A percentile compares a stretch with the other conserved stretches of the same genome.
Conservation (phyloP, 2,888 invertebrate genomes). For the Heteromurus nitidus region DNA sequence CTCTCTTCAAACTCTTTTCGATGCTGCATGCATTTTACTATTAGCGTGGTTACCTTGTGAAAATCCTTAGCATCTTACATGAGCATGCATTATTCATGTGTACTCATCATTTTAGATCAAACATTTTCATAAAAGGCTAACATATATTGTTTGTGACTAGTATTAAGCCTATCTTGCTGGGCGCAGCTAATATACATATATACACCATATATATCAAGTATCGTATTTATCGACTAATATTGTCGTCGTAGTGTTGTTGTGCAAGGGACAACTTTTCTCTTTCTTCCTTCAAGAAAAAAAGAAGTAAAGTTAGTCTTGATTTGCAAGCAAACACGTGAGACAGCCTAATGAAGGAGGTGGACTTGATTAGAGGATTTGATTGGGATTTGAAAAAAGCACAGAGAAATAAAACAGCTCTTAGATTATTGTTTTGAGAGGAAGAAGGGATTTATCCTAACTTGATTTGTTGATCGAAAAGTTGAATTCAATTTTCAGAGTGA, state of each 20-base stretch:
- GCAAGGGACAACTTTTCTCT: slow-evolving; percentile 5
- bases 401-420: neutral
- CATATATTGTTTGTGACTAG: slow-evolving; percentile 12
- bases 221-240: too few species aligned
- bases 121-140: slow-evolving; percentile 26
- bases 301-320: neutral
- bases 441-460: neutral
- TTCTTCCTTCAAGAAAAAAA: slow-evolving; percentile 6
- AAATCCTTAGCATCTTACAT: neutral
- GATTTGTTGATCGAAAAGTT: neutral
- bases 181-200: neutral
- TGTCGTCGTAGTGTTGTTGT: too few species aligned
- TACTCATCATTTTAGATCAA: slow-evolving; percentile 29
- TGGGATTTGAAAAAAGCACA: neutral
- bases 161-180: neutral
- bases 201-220: neutral
- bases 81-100: slow-evolving; percentile 20
- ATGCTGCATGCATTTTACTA: neutral
- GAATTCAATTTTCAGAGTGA: neutral
- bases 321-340: neutral
- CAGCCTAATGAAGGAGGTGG: neutral
- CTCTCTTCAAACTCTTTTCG: neutral
- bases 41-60: neutral
- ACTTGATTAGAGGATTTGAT: slow-evolving; percentile 16
- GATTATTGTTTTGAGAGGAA: neutral